Evolutionary conservation across 2,888 invertebrate genomes (phyloP), one percentile per base, ranked within the genome.

Genomic region (Patella pellucida): DNA sequence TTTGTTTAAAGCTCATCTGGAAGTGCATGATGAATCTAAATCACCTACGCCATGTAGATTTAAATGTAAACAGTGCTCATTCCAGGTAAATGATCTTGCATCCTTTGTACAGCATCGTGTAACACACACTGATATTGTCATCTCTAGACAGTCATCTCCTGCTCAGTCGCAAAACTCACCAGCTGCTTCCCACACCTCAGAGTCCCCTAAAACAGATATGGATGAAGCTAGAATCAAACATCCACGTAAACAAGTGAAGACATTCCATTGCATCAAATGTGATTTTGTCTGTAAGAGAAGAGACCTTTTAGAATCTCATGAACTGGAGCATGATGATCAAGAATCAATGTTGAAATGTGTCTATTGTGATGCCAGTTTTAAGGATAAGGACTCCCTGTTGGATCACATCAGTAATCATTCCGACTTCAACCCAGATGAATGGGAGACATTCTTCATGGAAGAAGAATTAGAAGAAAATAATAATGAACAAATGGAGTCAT

Each of bases 31-130:
- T 3, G 76, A 73, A 12, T 71, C 71, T 52, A 78, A 76, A 19
- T 56, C 76, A 62, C 69, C 80, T 3, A 68, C 73, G 3, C 23
- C 71, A n/a, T 78, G 77, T 9, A 87, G 86, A 70, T 83, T 84
- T 77, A 85, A 83, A 76, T 89, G 89, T 77, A 85, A 87, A 76
- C 85, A 86, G 72, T 89, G 89, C 76, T 79, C 80, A 69, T 88
- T 83, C 75, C 84, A 84, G 50, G 86, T 86, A 14, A 81, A 84
- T 67, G 88, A 89, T 74, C 74, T 89, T 70, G 82, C 85, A 7
- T 82, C 86, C 7, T 88, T 89, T 75, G 80, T 89, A 7, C 87
- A 87, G 74, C 89, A 89, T 74, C 86, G 86, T 73, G 82, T 84
- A n/a, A 82, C 81, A 12, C 89, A 89, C 77, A 75, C 79, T 68